Evolutionary conservation across 2,888 invertebrate genomes (phyloP).

Genomic region (Leptinotarsa juncta): DNA sequence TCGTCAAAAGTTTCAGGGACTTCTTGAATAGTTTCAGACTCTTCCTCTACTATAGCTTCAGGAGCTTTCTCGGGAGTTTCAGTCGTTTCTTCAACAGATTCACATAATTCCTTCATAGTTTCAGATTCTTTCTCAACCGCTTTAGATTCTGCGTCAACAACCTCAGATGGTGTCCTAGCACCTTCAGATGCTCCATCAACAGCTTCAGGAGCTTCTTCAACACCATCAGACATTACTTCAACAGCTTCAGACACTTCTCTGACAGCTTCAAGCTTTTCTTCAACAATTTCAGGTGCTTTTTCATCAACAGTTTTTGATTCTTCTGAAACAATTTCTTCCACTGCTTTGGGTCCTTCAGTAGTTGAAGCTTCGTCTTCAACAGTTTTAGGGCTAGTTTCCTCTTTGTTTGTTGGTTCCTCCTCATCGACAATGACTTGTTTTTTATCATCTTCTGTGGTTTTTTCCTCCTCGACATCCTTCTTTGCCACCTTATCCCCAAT

Average conservation of each 20-base stretch:
- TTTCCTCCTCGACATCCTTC: conserved; percentile 12
- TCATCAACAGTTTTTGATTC: conserved; percentile 5
- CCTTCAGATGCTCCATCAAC: conserved; percentile 19
- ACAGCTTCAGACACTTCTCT: not conserved
- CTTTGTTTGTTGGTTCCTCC: no score
- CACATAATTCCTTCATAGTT: conserved; percentile 15
- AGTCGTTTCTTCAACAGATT: conserved; percentile 19
- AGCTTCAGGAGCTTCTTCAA: conserved; percentile 16
- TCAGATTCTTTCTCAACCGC: conserved; percentile 7
- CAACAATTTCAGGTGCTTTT: conserved; percentile 15
- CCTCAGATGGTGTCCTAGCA: not conserved
- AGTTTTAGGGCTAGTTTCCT: no score
- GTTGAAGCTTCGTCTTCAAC: conserved; percentile 6
- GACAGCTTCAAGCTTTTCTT: not conserved
- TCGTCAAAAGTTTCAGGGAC: not conserved
- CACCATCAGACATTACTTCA: not conserved
- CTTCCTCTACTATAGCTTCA: conserved; percentile 2
- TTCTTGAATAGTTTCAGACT: not conserved
- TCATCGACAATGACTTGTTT: not conserved
- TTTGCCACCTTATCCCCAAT: not conserved
- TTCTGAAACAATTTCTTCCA: conserved; percentile 18
- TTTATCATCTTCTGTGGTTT: conserved; percentile 35
- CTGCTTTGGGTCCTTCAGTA: conserved; percentile 17
- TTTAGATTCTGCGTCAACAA: not conserved
- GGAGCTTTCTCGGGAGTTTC: conserved; percentile 21